Evolutionary conservation across 2,797 vertebrate species (phyloP), one percentile per base, ranked within the genome.

Genomic region (Echeneis naucrates): DNA sequence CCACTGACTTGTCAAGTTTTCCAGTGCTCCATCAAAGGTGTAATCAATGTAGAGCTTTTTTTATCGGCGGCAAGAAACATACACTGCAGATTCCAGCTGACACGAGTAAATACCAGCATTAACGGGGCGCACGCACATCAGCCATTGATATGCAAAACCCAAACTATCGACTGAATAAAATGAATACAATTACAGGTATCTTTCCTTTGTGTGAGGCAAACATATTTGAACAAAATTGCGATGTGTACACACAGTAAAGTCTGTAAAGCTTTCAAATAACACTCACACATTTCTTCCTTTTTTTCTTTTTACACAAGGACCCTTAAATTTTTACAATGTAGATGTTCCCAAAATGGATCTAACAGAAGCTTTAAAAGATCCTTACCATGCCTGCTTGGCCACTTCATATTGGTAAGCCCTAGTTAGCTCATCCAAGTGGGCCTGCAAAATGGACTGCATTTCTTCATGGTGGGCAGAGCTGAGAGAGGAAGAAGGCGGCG

Each of bases 401-500:
- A 98, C 96, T 68, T 98, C 97, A 50, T 98, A 97, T 70, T 98
- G 97, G 90, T 98, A 98, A 67, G 97, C 97, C 75, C 97, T 93
- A 37, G 97, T 98, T 81, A 98, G 87, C 86, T 98, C 97, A 51
- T 98, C 97, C 60, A 98, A 92, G 79, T 98, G 97, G 68, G 96
- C 97, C 54, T 98, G 97, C 67, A 98, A 90, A 92, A 97, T 98
- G 58, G 97, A 97, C 42, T 98, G 97, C 95, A 98, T 97, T 81
- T 98, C 97, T 33, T 98, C 97, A n/a, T 97, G 93, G 63, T 97
- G 97, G 65, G 96, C 95, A n/a, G 97, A 97, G 0, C 96, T 97
- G 35, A 98, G 95, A 5, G 96, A 96, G 53, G 97, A 96, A 23
- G 97, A 96, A 0, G 96, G 96, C 3, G 89, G 95, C 52, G 96